phyloP scores from a whole-genome alignment of 2,888 invertebrate species.

The Venusia cambrica region DNA sequence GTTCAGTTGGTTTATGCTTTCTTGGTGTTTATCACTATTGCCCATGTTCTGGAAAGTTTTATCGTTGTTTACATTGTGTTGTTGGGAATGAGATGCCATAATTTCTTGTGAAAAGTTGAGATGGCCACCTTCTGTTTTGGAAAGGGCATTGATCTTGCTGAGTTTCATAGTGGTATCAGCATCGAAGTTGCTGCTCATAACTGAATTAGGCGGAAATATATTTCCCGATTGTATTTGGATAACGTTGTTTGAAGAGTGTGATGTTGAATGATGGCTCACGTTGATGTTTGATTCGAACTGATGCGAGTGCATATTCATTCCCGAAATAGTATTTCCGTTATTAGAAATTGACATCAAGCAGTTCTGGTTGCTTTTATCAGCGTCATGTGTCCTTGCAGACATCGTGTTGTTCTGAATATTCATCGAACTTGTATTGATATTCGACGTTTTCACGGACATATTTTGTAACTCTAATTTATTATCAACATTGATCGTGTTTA shows the following conservation, averaged over 20 bases:
- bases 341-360: constrained; percentile 60
- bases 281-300: constrained; percentile 64
- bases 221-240: constrained; percentile 75
- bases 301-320: constrained; percentile 60
- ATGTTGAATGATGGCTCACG: constrained; percentile 62
- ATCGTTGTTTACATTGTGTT: constrained; percentile 66
- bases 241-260: constrained; percentile 66
- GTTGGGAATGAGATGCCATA: constrained; percentile 72
- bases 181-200: constrained; percentile 67
- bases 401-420: constrained; percentile 56
- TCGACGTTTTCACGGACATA: constrained; percentile 54
- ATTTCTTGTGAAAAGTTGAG: constrained; percentile 74
- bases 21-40: constrained; percentile 62
- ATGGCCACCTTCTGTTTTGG: constrained; percentile 72
- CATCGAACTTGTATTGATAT: constrained; percentile 50
- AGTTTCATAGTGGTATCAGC: constrained; percentile 71
- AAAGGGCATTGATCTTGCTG: constrained; percentile 72
- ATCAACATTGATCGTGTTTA: constrained; percentile 43
- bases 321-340: constrained; percentile 46
- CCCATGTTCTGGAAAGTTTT: constrained; percentile 72
- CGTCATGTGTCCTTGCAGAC: constrained; percentile 53
- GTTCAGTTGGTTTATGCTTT: constrained; percentile 60
- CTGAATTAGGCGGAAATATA: constrained; percentile 66
- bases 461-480: constrained; percentile 65
- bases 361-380: constrained; percentile 63